Percentiles rank a stretch among this genome's conserved stretches.
Conservation (phyloP, 2,797 vertebrate genomes). For the Miichthys miiuy region DNA sequence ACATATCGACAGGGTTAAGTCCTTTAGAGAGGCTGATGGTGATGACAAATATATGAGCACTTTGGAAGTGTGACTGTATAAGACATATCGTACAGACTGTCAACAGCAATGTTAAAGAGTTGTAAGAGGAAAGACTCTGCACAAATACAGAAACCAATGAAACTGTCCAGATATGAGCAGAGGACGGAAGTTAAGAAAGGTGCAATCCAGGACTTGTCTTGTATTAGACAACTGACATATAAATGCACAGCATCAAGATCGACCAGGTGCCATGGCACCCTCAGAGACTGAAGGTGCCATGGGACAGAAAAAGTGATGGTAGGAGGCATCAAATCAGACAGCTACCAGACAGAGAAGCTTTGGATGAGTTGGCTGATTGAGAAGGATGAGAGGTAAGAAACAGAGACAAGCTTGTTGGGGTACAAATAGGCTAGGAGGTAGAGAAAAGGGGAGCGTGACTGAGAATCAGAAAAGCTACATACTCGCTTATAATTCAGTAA, state of each 20-base stretch:
- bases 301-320: background rate
- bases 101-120: background rate
- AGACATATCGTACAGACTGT: conserved; percentile 1
- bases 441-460: background rate
- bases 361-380: background rate
- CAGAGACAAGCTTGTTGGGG: background rate
- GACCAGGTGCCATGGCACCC: background rate
- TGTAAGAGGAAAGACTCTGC: background rate
- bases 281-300: background rate
- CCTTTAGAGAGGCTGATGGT: background rate
- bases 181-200: background rate
- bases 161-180: background rate
- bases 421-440: background rate
- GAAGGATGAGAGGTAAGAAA: background rate
- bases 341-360: background rate
- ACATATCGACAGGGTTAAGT: background rate
- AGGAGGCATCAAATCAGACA: conserved; percentile 6
- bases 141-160: conserved; percentile 1
- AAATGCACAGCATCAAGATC: background rate
- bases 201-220: background rate
- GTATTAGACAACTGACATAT: background rate
- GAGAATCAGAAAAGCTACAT: background rate
- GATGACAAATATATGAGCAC: background rate
- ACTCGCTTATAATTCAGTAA: too few relatives aligned
- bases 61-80: background rate